These are phyloP conservation scores for Caenorhabditis sinica DNA, from an alignment of 2,888 invertebrate species.

Conservation along the genomic window DNA sequence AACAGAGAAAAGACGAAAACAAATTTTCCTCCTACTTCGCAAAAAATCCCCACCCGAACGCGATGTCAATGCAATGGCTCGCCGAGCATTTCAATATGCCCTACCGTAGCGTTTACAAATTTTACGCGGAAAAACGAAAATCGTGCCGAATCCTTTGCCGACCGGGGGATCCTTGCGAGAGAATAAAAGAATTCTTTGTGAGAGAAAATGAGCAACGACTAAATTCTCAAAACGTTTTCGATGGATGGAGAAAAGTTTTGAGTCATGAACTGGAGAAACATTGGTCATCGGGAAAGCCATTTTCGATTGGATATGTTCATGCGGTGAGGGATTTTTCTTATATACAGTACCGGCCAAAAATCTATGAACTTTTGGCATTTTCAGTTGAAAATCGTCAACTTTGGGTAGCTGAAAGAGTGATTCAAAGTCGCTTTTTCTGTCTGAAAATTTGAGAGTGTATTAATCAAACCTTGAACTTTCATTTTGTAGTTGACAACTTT, in stretches of 20 bases:
- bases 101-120: not conserved
- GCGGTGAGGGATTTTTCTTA: not conserved
- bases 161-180: not conserved
- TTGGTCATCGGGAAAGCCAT: not conserved
- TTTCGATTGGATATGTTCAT: constrained; percentile 1
- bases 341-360: not conserved
- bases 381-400: not conserved
- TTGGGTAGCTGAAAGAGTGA: too few relatives aligned
- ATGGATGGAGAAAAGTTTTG: not conserved
- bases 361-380: not conserved
- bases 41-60: too few relatives aligned
- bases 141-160: not conserved
- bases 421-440: too few relatives aligned
- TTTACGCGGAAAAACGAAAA: not conserved
- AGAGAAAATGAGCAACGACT: not conserved
- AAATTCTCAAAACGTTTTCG: not conserved
- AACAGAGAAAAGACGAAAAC: too few relatives aligned
- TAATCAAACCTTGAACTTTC: too few relatives aligned
- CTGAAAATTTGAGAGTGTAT: too few relatives aligned
- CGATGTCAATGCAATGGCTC: too few relatives aligned
- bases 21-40: too few relatives aligned
- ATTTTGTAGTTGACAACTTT: too few relatives aligned
- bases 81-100: not conserved
- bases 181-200: not conserved
- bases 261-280: not conserved